Percentiles rank a stretch among this genome's conserved stretches.
These are phyloP conservation scores for Clarias macrocephalus DNA, from an alignment of 2,113 vertebrate genomes.

Conservation along the genomic window DNA sequence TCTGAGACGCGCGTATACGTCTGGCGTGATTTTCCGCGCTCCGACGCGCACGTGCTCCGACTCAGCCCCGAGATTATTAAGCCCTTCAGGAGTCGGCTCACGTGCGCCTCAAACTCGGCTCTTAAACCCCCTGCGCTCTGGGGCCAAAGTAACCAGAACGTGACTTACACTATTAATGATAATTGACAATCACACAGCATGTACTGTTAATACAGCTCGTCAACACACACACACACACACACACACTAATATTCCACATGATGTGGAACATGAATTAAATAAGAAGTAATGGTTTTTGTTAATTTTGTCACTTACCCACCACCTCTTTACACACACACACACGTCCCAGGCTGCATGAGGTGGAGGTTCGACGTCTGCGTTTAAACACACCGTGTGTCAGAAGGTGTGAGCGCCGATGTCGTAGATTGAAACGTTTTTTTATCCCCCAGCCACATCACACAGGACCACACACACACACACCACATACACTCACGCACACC, in stretches of 20 bases:
- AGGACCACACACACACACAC: slow-evolving; percentile 10
- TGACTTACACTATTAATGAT: slow-evolving; percentile 61
- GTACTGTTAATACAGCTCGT: slow-evolving; percentile 61
- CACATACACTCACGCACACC: neutral
- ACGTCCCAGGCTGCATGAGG: neutral
- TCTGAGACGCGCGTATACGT: slow-evolving; percentile 14
- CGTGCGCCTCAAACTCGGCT: neutral
- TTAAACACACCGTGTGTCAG: neutral
- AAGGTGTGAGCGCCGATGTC: slow-evolving; percentile 29
- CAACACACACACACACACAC: neutral
- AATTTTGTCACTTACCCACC: neutral
- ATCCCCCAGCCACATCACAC: slow-evolving; percentile 23
- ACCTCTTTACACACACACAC: neutral
- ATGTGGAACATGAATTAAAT: neutral
- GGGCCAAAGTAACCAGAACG: slow-evolving; percentile 40
- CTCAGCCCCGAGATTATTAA: neutral
- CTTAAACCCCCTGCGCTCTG: neutral
- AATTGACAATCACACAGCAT: slow-evolving; percentile 65
- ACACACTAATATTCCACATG: neutral
- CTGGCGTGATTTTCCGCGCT: slow-evolving; percentile 14
- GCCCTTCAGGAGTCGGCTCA: neutral
- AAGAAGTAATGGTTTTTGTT: neutral
- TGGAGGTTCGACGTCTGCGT: neutral
- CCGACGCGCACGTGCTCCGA: neutral
- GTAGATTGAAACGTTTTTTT: neutral